Percentiles rank a stretch among this genome's conserved stretches.
These are phyloP conservation scores for Oncorhynchus kisutch DNA, from an alignment of 2,113 vertebrate genomes.

Conservation along the genomic window DNA sequence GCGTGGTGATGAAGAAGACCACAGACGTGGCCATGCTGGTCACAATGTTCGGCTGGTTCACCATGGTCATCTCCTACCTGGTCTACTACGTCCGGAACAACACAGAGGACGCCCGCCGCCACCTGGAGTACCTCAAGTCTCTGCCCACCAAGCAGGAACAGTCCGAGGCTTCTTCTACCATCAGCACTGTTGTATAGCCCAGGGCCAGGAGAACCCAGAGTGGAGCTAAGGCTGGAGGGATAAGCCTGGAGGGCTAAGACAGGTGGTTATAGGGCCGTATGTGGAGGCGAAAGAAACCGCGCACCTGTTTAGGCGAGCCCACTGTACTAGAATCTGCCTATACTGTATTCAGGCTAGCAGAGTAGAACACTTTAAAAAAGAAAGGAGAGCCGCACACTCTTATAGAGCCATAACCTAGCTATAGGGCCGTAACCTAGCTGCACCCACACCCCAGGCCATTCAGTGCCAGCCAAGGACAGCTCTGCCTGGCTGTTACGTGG, in stretches of 20 bases:
- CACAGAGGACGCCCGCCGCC: slow-evolving; percentile 88
- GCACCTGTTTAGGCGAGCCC: too few relatives aligned
- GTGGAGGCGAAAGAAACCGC: too few relatives aligned
- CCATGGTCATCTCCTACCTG: slow-evolving; percentile 93
- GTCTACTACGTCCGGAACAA: slow-evolving; percentile 93
- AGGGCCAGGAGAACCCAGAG: not conserved
- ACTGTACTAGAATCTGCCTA: too few relatives aligned
- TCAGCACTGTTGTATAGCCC: slow-evolving; percentile 90
- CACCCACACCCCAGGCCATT: not conserved
- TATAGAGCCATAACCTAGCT: not conserved
- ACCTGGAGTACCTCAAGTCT: slow-evolving; percentile 92
- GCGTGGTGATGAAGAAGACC: slow-evolving; percentile 84
- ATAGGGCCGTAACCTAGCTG: not conserved
- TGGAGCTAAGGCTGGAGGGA: not conserved
- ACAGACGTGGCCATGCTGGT: slow-evolving; percentile 96
- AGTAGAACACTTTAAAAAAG: too few relatives aligned
- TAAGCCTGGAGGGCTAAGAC: not conserved
- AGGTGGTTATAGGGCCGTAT: not conserved
- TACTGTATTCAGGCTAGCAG: too few relatives aligned
- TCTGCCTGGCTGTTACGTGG: not conserved
- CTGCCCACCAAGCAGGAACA: slow-evolving; percentile 82
- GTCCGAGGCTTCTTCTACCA: slow-evolving; percentile 91
- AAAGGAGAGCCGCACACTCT: too few relatives aligned
- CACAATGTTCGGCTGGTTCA: slow-evolving; percentile 98
- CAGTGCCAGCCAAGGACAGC: too few relatives aligned